Conservation (phyloP, 2,888 invertebrate species). For the Balanococcus diminutus region DNA sequence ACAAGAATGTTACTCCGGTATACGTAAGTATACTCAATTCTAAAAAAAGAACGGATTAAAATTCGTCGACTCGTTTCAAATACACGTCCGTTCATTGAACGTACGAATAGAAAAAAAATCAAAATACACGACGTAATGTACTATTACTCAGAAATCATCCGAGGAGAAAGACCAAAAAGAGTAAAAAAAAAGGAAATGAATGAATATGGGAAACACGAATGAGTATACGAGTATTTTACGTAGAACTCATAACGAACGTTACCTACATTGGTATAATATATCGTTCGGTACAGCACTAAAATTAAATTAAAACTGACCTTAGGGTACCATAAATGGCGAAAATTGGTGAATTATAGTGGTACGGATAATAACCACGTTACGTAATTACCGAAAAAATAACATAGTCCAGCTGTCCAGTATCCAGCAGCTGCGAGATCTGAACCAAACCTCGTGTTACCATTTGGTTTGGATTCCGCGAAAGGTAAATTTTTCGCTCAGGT, state of each 20-base stretch:
- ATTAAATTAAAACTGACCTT: constrained; percentile 40
- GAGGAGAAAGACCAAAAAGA: neutral
- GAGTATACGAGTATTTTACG: neutral
- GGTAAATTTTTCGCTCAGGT: neutral
- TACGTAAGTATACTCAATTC: neutral
- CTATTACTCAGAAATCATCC: neutral
- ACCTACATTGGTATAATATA: neutral
- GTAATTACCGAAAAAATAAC: neutral
- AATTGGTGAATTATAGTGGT: neutral
- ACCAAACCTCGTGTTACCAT: neutral
- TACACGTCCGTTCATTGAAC: neutral
- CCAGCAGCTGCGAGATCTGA: too few species aligned
- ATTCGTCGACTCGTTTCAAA: neutral
- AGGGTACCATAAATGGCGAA: constrained; percentile 26
- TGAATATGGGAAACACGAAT: neutral
- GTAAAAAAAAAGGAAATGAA: neutral
- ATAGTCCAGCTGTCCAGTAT: neutral
- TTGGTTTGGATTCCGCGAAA: neutral
- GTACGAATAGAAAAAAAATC: neutral
- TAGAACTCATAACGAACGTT: neutral
- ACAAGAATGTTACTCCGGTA: neutral
- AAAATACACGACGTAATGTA: neutral
- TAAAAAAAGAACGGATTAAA: neutral
- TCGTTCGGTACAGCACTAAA: constrained; percentile 9
- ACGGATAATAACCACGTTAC: neutral